A percentile compares a stretch with the other conserved stretches of the same genome.
These are phyloP conservation scores for Gastracanthus pulcherrimus DNA, from an alignment of 2,888 invertebrate species.

Conservation along the genomic window DNA sequence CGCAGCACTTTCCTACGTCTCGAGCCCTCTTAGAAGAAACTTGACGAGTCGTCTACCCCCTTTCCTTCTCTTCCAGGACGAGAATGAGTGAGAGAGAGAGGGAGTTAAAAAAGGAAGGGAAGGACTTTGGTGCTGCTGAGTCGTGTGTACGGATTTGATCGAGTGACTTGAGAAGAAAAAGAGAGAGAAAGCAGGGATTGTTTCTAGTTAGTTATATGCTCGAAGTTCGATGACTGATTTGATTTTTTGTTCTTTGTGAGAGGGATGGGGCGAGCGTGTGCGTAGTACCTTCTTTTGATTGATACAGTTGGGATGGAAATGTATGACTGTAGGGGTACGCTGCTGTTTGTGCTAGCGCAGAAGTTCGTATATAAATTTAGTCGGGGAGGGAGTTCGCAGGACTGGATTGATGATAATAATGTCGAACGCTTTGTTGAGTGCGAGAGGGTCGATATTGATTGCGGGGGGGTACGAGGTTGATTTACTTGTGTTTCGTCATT, in stretches of 20 bases:
- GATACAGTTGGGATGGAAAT: neutral
- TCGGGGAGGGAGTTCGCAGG: neutral
- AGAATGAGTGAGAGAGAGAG: neutral
- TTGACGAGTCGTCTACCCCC: slow-evolving; percentile 14
- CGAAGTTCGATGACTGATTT: slow-evolving; percentile 35
- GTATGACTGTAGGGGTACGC: neutral
- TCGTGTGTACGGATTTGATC: slow-evolving; percentile 11
- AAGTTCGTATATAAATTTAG: neutral
- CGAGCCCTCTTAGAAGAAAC: slow-evolving; percentile 49
- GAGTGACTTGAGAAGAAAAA: slow-evolving; percentile 13
- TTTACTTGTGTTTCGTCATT: neutral
- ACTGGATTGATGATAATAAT: neutral
- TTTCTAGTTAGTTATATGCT: slow-evolving; percentile 24
- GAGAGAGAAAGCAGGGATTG: no score
- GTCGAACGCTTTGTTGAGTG: neutral
- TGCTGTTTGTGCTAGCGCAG: neutral
- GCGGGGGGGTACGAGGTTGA: neutral
- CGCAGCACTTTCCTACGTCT: slow-evolving; percentile 28
- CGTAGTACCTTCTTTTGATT: neutral
- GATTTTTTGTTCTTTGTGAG: neutral
- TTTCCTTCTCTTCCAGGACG: neutral
- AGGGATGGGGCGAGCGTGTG: neutral
- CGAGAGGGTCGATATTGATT: neutral
- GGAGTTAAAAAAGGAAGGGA: neutral
- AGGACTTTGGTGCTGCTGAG: neutral